Evolutionary conservation across 2,797 vertebrate genomes (phyloP), one percentile per base, ranked within the genome.

Genomic region (Sphenopsis melanotis): DNA sequence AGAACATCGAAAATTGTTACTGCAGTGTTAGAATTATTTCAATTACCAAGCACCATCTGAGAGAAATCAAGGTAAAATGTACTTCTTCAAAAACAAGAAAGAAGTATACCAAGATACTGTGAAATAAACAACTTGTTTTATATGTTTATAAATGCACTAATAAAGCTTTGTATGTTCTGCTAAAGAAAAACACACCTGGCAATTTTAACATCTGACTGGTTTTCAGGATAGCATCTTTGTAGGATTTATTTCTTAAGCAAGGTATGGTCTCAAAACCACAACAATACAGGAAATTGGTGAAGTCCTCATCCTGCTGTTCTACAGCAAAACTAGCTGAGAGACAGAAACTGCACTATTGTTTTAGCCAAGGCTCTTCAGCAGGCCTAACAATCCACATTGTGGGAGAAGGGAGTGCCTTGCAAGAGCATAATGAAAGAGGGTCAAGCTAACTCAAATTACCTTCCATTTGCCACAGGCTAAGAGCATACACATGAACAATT

Each of bases 401-500:
- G n/a, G 70, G 72, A 91, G 52, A 87, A 88, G 88, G 91, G 94
- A 96, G 95, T 69, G 85, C 55, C 91, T 91, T 88, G 50, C 86
- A 87, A 94, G 39, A 76, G 59, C 9, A 2, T 88, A 88, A 95
- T 90, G 91, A 94, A 93, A 96, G 86, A 90, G 88, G 93, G 94
- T 93, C 95, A 96, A 74, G 88, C 80, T 89, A 88, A 96, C 95
- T 95, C 96, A 89, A 91, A 95, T 96, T 96, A 96, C 95, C 93
- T 89, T 91, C 63, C 90, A 91, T 94, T 96, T 91, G 94, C 96
- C 87, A 96, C 91, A 85, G 89, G 72, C 94, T 92, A 93, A 94
- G 82, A 89, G 80, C 94, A 76, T 37, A 95, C 83, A 94, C 91
- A 91, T 75, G 70, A 95, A 94, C 93, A 95, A 96, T 95, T 84